phyloP scores from a whole-genome alignment of 2,113 vertebrate genomes.

The Picathartes gymnocephalus region DNA sequence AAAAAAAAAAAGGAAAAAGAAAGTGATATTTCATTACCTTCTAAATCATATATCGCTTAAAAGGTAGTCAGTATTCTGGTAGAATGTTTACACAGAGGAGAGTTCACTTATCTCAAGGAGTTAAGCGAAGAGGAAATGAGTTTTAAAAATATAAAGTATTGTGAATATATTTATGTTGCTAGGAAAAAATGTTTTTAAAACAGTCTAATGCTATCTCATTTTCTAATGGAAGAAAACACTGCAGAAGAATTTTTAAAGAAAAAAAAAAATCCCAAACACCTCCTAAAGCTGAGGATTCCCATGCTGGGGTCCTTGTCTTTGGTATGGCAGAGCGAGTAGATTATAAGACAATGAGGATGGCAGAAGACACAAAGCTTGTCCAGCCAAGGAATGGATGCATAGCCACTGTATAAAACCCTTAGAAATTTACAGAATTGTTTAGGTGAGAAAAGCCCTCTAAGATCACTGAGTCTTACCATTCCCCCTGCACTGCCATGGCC shows the following conservation, averaged over 20 bases:
- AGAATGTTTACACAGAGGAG: constrained; percentile 30
- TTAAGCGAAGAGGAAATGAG: constrained; percentile 30
- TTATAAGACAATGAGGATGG: neutral
- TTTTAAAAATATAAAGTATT: constrained; percentile 13
- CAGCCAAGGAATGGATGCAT: neutral
- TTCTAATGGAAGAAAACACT: neutral
- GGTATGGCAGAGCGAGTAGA: neutral
- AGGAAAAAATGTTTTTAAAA: neutral
- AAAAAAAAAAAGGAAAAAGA: neutral
- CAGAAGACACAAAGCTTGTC: neutral
- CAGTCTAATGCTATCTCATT: neutral
- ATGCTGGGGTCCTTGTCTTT: neutral
- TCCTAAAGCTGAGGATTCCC: neutral
- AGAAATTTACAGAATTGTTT: neutral
- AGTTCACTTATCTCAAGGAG: constrained; percentile 20
- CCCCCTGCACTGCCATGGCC: neutral
- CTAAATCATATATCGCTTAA: constrained; percentile 32
- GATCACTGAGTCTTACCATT: neutral
- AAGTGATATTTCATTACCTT: constrained; percentile 58
- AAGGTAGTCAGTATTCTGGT: constrained; percentile 45
- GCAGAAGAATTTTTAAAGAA: neutral
- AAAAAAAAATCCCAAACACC: neutral
- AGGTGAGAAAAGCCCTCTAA: neutral
- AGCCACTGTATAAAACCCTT: neutral
- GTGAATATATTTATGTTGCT: neutral